These are phyloP conservation scores for Ivindomyrus marchei DNA, from an alignment of 2,113 vertebrate genomes.

Conservation along the genomic window DNA sequence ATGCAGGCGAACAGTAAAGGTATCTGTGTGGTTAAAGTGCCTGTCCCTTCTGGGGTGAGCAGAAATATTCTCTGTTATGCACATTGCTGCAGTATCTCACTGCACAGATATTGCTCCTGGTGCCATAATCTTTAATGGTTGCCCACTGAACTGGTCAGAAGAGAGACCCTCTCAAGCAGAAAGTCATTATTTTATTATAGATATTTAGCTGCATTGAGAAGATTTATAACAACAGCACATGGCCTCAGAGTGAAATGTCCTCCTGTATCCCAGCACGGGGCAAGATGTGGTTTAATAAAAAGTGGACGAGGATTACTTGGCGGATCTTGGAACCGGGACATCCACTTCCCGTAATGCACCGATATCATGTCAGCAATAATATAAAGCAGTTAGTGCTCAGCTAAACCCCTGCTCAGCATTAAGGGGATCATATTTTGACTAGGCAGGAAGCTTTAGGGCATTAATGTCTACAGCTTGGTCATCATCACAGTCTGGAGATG, in stretches of 20 bases:
- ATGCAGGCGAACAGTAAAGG: background rate
- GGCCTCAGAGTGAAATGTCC: background rate
- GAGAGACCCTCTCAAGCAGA: background rate
- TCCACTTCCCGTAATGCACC: background rate
- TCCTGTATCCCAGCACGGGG: background rate
- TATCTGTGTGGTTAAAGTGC: background rate
- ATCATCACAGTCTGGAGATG: background rate
- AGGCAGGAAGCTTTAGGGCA: background rate
- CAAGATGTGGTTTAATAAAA: background rate
- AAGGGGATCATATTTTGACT: background rate
- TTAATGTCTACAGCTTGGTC: background rate
- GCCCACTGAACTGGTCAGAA: background rate
- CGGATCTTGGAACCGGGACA: background rate
- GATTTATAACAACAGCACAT: background rate
- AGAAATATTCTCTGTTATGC: background rate
- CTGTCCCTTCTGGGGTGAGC: background rate
- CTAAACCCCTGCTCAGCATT: background rate
- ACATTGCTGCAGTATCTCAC: background rate
- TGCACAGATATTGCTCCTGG: background rate
- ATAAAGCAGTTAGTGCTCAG: background rate
- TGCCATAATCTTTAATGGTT: background rate
- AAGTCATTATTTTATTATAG: background rate
- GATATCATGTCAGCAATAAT: slow-evolving; percentile 1
- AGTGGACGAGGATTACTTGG: background rate
- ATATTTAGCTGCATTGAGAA: background rate